Percentiles rank a stretch among this genome's conserved stretches.
phyloP scores from a whole-genome alignment of 92 coral and sea anemone species.

The Pocillopora meandrina region DNA sequence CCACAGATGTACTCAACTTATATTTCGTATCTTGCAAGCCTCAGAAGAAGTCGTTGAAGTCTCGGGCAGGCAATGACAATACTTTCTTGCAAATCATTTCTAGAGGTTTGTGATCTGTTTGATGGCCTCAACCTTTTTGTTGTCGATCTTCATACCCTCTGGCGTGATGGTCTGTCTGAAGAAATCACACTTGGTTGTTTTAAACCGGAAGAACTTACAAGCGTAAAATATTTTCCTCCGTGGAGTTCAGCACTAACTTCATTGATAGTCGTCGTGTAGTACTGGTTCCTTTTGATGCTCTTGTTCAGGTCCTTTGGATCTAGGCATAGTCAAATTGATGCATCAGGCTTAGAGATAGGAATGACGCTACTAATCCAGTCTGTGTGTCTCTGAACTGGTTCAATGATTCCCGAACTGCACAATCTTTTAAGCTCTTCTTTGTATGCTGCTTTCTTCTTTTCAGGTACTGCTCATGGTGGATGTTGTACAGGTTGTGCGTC shows the following conservation, averaged over 20 bases:
- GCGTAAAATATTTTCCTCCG: background rate
- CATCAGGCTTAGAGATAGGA: conserved; percentile 29
- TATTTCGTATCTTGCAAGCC: background rate
- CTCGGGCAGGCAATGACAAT: conserved; percentile 2
- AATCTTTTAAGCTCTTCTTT: conserved; percentile 17
- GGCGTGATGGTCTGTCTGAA: conserved; percentile 2
- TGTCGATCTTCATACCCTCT: conserved; percentile 8
- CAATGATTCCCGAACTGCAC: conserved; percentile 20
- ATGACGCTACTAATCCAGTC: conserved; percentile 15
- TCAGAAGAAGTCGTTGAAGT: conserved; percentile 7
- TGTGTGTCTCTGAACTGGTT: conserved; percentile 14
- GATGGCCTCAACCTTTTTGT: conserved; percentile 11
- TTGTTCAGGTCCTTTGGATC: too few species aligned
- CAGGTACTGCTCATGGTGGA: conserved; percentile 14
- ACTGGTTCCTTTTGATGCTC: conserved; percentile 1
- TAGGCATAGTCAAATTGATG: conserved; percentile 52
- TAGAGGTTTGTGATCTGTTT: background rate
- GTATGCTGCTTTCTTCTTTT: conserved; percentile 16
- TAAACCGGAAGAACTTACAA: background rate
- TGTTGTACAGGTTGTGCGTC: background rate
- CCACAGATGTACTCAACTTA: background rate
- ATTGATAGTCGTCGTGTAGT: conserved; percentile 1
- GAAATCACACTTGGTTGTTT: conserved; percentile 10
- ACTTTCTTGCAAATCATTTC: background rate
- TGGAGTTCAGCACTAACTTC: conserved; percentile 24